Evolutionary conservation across 2,113 vertebrate species (phyloP), one percentile per base, ranked within the genome.

Genomic region (Paratilapia polleni): DNA sequence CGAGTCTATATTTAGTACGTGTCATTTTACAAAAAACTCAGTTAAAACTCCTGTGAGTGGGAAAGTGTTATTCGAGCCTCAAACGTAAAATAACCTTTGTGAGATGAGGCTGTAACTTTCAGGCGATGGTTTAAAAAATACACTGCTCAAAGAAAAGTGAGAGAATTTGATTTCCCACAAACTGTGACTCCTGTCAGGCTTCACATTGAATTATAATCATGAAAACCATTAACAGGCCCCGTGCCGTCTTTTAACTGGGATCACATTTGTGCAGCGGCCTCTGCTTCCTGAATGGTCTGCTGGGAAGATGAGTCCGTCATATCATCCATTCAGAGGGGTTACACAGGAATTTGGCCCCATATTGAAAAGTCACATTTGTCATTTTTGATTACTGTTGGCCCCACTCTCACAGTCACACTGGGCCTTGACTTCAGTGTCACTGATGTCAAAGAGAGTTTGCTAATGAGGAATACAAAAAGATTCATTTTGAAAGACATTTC

Each of bases 381-480:
- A 83, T 66, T 91, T 87, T 58, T 78, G 8, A 89, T 82, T 73
- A 78, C 80, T 34, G 74, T 62, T 77, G 76, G 34, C 85, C 88
- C 56, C 34, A 31, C 19, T 34, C 85, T 84, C 54, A 8, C 66
- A 49, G 77, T 78, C 87, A 73, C 88, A 64, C 36, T 54, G 86
- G 89, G 80, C 84, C 90, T 83, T 90, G 92, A 86, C 91, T 86
- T 68, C 74, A 15, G 77, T 91, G 92, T 58, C 89, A 84, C 20
- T 43, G 56, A 64, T 89, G 91, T 89, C 76, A 91, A 86, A 91
- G 81, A 77, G 41, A 81, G n/a, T 73, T 68, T 83, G 76, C 63
- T 89, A 89, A 91, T 92, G 68, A 90, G 76, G n/a, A 87, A 88
- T 77, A 83, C 73, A 85, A 91, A 93, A 89, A 62, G 89, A 83